Evolutionary conservation across 1,140 invertebrate species (phyloP), one percentile per base, ranked within the genome.

Genomic region (Drosophila rhopaloa): DNA sequence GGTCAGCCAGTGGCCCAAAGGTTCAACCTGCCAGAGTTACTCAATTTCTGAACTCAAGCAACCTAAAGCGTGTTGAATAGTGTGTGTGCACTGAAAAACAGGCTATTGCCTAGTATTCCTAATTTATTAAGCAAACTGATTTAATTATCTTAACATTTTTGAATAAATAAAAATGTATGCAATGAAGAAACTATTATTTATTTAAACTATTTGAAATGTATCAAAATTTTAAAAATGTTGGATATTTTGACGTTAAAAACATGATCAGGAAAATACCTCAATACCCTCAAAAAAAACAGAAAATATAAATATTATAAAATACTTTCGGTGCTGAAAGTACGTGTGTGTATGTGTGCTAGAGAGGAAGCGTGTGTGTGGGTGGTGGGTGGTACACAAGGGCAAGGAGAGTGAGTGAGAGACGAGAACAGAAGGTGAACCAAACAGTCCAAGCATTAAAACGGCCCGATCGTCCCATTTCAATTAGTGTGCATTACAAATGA

Each of bases 401-500:
- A 5, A 38, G 24, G 41, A 7, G 29, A 7, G 57, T 35, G 27
- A 66, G 40, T 44, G 38, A 19, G 3, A 4, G 51, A 3, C 24
- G 14, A 29, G 27, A 61, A 32, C 53, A 44, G 37, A 47, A 68
- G 56, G 60, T 65, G 59, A 61, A 38, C 38, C 59, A 62, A 62
- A 58, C 68, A 68, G 76, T 43, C 84, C 66, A 79, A 57, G 83
- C 83, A 89, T 88, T 88, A 88, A 88, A 88, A 77, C 83, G 83
- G 72, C 76, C 79, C 84, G 71, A 77, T 76, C 79, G 76, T 88
- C 84, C 83, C 83, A 88, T 88, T 88, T 88, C 83, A 88, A 88
- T 88, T 88, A 88, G 83, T 88, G 84, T 88, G 83, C 84, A 88
- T 88, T 88, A 88, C 83, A 88, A 88, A 88, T 88, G 84, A 88